Evolutionary conservation across 2,797 vertebrate genomes (phyloP).

Genomic region (Huso huso): DNA sequence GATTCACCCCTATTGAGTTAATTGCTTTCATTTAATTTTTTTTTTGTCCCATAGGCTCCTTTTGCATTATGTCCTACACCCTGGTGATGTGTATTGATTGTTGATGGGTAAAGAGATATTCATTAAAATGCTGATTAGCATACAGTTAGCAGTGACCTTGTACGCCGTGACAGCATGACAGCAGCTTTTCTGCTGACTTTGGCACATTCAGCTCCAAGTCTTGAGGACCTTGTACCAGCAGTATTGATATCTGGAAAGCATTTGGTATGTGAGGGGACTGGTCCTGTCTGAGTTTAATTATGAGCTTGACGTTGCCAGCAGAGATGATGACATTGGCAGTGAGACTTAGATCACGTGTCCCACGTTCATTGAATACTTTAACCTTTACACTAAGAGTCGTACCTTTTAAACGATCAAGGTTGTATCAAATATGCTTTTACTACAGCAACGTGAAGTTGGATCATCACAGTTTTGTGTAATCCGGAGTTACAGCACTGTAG

Average conservation of each 20-base stretch:
- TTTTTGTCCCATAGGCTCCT: conserved; percentile 47
- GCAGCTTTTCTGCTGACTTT: conserved; percentile 57
- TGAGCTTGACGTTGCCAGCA: conserved; percentile 10
- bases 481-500: too few species aligned
- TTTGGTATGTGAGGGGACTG: conserved; percentile 40
- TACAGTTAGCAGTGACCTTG: conserved; percentile 66
- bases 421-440: too few species aligned
- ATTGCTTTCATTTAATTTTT: too few species aligned
- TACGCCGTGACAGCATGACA: conserved; percentile 44
- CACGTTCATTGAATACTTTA: too few species aligned
- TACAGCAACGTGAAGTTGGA: too few species aligned
- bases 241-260: conserved; percentile 52
- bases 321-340: background rate
- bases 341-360: too few species aligned
- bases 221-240: conserved; percentile 6
- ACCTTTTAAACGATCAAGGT: too few species aligned
- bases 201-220: conserved; percentile 41
- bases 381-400: too few species aligned
- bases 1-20: too few species aligned
- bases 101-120: conserved; percentile 52
- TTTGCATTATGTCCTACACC: conserved; percentile 51
- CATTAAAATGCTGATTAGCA: conserved; percentile 54
- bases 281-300: conserved; percentile 46
- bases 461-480: too few species aligned
- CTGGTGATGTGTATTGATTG: conserved; percentile 56